phyloP scores from a whole-genome alignment of 2,888 invertebrate genomes.

The Erpobdella octoculata region DNA sequence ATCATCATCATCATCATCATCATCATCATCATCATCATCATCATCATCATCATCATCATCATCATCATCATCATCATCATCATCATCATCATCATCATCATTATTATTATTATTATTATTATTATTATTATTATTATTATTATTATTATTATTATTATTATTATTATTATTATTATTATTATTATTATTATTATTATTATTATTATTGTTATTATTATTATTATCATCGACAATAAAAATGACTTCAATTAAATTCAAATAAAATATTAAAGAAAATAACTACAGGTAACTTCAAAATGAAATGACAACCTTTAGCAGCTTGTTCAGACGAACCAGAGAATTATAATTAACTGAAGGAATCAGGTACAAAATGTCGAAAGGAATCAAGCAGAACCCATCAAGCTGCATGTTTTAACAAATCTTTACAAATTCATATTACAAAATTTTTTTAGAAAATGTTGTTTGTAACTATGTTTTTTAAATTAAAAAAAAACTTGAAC shows the following conservation, averaged over 20 bases:
- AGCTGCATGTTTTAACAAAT: slow-evolving; percentile 56
- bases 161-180: background rate
- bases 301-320: slow-evolving; percentile 64
- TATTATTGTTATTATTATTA: too few relatives aligned
- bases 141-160: background rate
- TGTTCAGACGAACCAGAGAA: slow-evolving; percentile 62
- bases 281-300: too few relatives aligned
- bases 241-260: too few relatives aligned
- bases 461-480: background rate
- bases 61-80: background rate
- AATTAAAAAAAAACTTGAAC: background rate
- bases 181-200: too few relatives aligned
- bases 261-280: too few relatives aligned
- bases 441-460: background rate
- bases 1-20: background rate
- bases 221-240: too few relatives aligned
- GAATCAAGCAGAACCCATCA: slow-evolving; percentile 59
- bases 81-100: background rate
- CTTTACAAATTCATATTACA: background rate
- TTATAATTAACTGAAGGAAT: slow-evolving; percentile 53
- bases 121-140: background rate
- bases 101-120: background rate
- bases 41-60: background rate
- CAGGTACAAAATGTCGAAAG: slow-evolving; percentile 73
- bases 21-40: background rate